Conservation (phyloP, 2,888 invertebrate species). For the Spodoptera exigua region DNA sequence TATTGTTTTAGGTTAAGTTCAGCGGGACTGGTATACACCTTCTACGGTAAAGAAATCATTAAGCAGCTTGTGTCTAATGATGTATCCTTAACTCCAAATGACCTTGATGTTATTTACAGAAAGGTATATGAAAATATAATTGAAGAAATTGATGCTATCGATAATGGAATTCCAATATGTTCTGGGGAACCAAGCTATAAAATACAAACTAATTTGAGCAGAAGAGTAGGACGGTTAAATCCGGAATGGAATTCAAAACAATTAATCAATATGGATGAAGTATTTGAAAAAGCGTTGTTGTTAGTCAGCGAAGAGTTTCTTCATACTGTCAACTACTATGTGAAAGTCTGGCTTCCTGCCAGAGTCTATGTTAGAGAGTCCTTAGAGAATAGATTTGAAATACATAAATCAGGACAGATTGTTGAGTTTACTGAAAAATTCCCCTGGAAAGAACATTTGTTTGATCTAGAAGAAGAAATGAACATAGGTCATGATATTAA, state of each 20-base stretch:
- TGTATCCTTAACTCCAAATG: slow-evolving; percentile 77
- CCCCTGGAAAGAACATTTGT: slow-evolving; percentile 98
- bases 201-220: slow-evolving; percentile 94
- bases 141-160: slow-evolving; percentile 98
- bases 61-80: slow-evolving; percentile 86
- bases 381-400: slow-evolving; percentile 90
- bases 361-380: slow-evolving; percentile 93
- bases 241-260: slow-evolving; percentile 94
- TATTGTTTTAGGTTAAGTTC: slow-evolving; percentile 94
- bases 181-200: slow-evolving; percentile 92
- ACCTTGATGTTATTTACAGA: slow-evolving; percentile 89
- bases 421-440: slow-evolving; percentile 92
- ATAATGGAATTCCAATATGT: slow-evolving; percentile 97
- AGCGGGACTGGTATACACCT: slow-evolving; percentile 97
- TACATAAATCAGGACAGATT: slow-evolving; percentile 95
- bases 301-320: slow-evolving; percentile 94
- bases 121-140: slow-evolving; percentile 96
- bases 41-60: slow-evolving; percentile 95
- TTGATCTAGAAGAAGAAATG: slow-evolving; percentile 93
- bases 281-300: slow-evolving; percentile 94
- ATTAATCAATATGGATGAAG: slow-evolving; percentile 85
- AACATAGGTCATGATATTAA: slow-evolving; percentile 91
- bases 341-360: slow-evolving; percentile 96
- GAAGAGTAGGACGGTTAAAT: slow-evolving; percentile 94
- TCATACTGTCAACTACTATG: slow-evolving; percentile 90